Conservation (phyloP, 2,888 invertebrate genomes). For the Macropis europaea region DNA sequence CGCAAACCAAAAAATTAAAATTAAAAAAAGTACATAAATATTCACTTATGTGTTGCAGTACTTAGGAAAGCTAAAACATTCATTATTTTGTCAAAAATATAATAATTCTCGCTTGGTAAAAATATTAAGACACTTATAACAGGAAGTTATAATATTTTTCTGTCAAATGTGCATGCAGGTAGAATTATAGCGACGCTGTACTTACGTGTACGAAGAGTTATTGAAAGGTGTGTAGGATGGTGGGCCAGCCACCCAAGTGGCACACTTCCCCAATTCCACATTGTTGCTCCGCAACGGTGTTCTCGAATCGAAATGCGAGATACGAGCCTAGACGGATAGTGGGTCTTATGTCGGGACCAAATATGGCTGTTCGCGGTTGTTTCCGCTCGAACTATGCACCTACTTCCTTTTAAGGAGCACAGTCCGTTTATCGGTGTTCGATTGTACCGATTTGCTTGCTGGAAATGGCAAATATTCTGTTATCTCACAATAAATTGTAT, state of each 20-base stretch:
- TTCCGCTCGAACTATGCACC: conserved; percentile 21
- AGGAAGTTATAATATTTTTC: too few species aligned
- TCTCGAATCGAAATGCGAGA: conserved; percentile 22
- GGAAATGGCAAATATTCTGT: conserved; percentile 14
- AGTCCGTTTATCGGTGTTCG: conserved; percentile 17
- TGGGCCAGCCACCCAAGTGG: conserved; percentile 26
- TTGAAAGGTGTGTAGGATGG: conserved; percentile 16
- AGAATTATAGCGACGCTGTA: too few species aligned
- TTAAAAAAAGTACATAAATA: too few species aligned
- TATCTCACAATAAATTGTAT: too few species aligned
- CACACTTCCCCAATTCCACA: conserved; percentile 52
- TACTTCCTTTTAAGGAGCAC: conserved; percentile 2
- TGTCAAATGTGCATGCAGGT: too few species aligned
- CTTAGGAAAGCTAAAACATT: too few species aligned
- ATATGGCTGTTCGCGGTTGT: conserved; percentile 17
- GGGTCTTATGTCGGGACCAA: conserved; percentile 7
- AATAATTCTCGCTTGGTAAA: too few species aligned
- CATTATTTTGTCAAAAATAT: too few species aligned
- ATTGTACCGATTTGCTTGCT: conserved; percentile 25
- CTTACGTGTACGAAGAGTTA: conserved; percentile 11
- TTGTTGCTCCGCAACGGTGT: conserved; percentile 33
- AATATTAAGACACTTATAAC: too few species aligned
- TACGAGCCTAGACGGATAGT: conserved; percentile 27
- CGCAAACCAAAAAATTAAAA: too few species aligned
- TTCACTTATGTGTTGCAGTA: too few species aligned